Percentiles rank a stretch among this genome's conserved stretches.
phyloP scores from a whole-genome alignment of 2,888 invertebrate genomes.

The Morpho achilles region DNA sequence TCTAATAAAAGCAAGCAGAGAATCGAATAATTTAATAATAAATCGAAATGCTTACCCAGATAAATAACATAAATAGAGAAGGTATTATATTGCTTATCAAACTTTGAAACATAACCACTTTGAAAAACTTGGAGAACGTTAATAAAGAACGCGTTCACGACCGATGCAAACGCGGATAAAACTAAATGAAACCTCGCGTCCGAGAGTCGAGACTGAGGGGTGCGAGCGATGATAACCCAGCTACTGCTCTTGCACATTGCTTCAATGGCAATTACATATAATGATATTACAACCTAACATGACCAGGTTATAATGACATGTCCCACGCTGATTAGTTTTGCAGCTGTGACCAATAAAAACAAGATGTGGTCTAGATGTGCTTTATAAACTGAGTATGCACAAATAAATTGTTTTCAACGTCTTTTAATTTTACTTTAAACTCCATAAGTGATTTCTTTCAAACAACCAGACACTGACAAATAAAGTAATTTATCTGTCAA shows the following conservation, averaged over 20 bases:
- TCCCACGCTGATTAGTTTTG: conserved; percentile 47
- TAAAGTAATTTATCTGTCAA: conserved; percentile 17
- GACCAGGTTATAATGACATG: conserved; percentile 45
- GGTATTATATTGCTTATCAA: not conserved
- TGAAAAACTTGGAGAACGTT: not conserved
- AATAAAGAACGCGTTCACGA: conserved; percentile 47
- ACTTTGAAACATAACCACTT: conserved; percentile 4
- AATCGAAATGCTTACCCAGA: conserved; percentile 6
- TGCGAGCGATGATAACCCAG: conserved; percentile 34
- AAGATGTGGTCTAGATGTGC: conserved; percentile 39
- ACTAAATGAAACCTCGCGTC: conserved; percentile 50
- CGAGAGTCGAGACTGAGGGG: conserved; percentile 23
- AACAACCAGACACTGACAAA: not conserved
- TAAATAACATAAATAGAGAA: not conserved
- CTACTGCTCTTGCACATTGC: conserved; percentile 40
- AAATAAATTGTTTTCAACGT: conserved; percentile 26
- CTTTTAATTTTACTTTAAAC: not conserved
- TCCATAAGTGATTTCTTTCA: conserved; percentile 10
- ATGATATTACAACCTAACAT: conserved; percentile 39
- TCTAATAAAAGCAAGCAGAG: too few relatives aligned
- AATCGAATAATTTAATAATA: not conserved
- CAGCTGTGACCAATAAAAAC: conserved; percentile 53
- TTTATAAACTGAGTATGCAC: conserved; percentile 14
- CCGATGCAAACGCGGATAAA: conserved; percentile 51
- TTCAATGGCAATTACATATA: conserved; percentile 40